Evolutionary conservation across 1,140 invertebrate species (phyloP).

Genomic region (Zeugodacus cucurbitae): DNA sequence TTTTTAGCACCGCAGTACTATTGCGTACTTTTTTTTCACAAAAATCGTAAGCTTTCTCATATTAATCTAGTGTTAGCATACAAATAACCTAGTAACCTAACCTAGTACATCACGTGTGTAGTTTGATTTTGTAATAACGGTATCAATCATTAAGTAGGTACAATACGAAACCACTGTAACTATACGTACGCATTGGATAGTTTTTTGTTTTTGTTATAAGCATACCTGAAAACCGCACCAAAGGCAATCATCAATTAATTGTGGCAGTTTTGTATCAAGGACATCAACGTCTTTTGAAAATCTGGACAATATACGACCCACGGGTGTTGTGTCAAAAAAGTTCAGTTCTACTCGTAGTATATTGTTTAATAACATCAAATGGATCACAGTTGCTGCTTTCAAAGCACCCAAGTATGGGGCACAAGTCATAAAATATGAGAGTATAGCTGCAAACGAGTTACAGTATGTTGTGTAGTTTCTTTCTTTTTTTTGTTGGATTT

Average conservation of each 20-base stretch:
- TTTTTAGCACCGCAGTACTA: no score
- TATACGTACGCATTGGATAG: neutral
- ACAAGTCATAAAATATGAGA: constrained; percentile 77
- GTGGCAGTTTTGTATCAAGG: constrained; percentile 78
- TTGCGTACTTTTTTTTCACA: no score
- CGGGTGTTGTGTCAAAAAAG: constrained; percentile 91
- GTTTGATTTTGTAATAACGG: neutral
- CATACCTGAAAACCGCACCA: constrained; percentile 83
- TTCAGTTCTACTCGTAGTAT: constrained; percentile 80
- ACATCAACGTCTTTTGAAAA: constrained; percentile 85
- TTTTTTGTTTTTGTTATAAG: neutral
- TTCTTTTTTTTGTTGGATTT: neutral
- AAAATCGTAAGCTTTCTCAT: no score
- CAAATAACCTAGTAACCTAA: neutral
- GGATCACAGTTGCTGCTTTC: constrained; percentile 79
- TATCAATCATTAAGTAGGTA: neutral
- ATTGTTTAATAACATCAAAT: constrained; percentile 78
- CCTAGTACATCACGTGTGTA: neutral
- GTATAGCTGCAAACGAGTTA: constrained; percentile 69
- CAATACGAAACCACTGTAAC: neutral
- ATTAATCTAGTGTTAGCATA: no score
- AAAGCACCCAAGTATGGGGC: constrained; percentile 77
- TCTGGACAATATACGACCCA: constrained; percentile 86
- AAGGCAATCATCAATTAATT: constrained; percentile 77
- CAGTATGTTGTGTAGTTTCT: neutral